phyloP scores from a whole-genome alignment of 2,888 invertebrate species.

The Brachyopa scutellaris region DNA sequence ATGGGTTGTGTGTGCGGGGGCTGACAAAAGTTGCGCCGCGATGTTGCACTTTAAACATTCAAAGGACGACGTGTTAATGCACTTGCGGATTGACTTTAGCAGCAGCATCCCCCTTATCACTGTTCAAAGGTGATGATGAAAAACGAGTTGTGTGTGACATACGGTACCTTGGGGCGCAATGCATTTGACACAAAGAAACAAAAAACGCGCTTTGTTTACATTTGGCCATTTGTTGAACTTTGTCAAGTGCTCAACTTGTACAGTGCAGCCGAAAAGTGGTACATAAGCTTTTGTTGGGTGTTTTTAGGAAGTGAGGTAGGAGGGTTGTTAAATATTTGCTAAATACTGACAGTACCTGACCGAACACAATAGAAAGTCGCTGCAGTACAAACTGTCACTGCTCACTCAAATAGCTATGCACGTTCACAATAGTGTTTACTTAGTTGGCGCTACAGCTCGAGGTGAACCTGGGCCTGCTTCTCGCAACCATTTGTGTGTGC shows the following conservation, averaged over 20 bases:
- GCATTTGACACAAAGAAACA: conserved; percentile 8
- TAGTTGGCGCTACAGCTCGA: no score
- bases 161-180: not conserved
- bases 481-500: no score
- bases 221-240: not conserved
- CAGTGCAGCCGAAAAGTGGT: not conserved
- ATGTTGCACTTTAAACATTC: conserved; percentile 48
- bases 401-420: no score
- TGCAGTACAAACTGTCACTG: no score
- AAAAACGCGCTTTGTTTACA: not conserved
- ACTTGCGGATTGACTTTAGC: conserved; percentile 55
- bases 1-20: not conserved
- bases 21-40: conserved; percentile 38
- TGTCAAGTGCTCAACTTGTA: not conserved
- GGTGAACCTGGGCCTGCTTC: no score
- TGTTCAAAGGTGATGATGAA: not conserved
- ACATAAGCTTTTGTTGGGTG: no score
- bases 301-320: no score
- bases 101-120: not conserved
- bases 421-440: no score
- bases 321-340: no score
- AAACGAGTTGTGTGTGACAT: not conserved
- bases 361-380: no score
- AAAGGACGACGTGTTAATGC: conserved; percentile 61
- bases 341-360: no score